These are phyloP conservation scores for Sycobia sp. DNA, from an alignment of 1,140 invertebrate species.

Conservation along the genomic window DNA sequence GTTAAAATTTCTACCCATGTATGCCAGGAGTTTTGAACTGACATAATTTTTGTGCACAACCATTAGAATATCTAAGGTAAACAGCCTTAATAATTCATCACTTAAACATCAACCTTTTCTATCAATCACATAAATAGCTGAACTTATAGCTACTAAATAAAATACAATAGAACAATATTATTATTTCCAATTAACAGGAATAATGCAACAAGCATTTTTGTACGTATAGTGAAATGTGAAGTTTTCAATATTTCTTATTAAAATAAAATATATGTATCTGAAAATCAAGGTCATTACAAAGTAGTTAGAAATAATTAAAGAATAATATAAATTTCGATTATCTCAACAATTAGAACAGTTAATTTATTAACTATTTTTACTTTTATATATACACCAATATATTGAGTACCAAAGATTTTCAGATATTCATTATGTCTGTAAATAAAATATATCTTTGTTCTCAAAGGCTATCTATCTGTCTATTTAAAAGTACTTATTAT, in stretches of 20 bases:
- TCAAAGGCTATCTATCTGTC: conserved; percentile 30
- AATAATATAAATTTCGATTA: conserved; percentile 23
- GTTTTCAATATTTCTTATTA: conserved; percentile 26
- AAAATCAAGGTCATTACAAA: conserved; percentile 26
- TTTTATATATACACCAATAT: conserved; percentile 30
- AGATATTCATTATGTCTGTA: conserved; percentile 35
- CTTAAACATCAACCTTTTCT: conserved; percentile 36
- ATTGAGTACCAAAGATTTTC: conserved; percentile 28
- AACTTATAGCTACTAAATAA: conserved; percentile 33
- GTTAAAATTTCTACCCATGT: conserved; percentile 16
- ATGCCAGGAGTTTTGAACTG: conserved; percentile 11
- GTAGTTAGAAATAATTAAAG: neutral
- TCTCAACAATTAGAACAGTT: conserved; percentile 26
- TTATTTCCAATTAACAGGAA: conserved; percentile 17
- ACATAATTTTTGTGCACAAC: conserved; percentile 47
- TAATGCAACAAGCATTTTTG: conserved; percentile 37
- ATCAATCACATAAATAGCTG: conserved; percentile 37
- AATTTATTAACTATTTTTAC: conserved; percentile 19
- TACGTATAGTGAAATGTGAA: conserved; percentile 45
- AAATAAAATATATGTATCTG: conserved; percentile 28
- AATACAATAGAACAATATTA: conserved; percentile 22
- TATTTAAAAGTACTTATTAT: conserved; percentile 1
- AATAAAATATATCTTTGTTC: conserved; percentile 39
- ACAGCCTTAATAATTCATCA: conserved; percentile 37
- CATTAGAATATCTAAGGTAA: conserved; percentile 35